Percentiles rank a stretch among this genome's conserved stretches.
These are phyloP conservation scores for Petrocephalus zakoni DNA, from an alignment of 2,113 vertebrate genomes.

Conservation along the genomic window DNA sequence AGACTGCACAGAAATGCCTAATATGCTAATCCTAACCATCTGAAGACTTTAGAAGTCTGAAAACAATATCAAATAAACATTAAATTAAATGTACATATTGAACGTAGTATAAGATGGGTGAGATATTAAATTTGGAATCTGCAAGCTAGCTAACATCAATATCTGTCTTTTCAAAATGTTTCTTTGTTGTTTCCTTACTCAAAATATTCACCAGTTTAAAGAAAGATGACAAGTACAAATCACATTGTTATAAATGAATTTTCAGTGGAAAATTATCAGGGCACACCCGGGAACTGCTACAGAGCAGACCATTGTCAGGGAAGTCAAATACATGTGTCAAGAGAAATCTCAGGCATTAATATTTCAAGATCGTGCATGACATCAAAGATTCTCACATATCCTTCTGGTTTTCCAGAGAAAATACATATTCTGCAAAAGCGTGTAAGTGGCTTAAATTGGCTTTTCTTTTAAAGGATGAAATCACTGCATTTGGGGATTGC, in stretches of 20 bases:
- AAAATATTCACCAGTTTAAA: not conserved
- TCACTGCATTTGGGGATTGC: not conserved
- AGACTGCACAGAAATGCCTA: not conserved
- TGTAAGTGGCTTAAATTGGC: conserved; percentile 8
- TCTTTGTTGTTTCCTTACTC: not conserved
- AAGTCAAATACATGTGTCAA: not conserved
- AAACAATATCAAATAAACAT: not conserved
- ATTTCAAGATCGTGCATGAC: not conserved
- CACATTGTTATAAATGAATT: not conserved
- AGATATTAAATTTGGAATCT: not conserved
- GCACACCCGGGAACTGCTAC: not conserved
- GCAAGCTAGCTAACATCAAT: not conserved
- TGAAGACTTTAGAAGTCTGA: not conserved
- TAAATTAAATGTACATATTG: not conserved
- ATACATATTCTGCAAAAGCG: not conserved
- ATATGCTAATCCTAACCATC: not conserved
- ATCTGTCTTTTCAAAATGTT: not conserved
- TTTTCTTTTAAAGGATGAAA: not conserved
- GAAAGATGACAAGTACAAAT: not conserved
- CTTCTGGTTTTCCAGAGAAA: not conserved
- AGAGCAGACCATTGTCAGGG: not conserved
- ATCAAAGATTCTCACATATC: conserved; percentile 3
- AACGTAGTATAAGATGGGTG: not conserved
- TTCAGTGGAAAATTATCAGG: not conserved
- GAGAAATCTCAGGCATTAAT: not conserved